phyloP scores from a whole-genome alignment of 2,113 vertebrate species.

The Telmatochromis sp. region DNA sequence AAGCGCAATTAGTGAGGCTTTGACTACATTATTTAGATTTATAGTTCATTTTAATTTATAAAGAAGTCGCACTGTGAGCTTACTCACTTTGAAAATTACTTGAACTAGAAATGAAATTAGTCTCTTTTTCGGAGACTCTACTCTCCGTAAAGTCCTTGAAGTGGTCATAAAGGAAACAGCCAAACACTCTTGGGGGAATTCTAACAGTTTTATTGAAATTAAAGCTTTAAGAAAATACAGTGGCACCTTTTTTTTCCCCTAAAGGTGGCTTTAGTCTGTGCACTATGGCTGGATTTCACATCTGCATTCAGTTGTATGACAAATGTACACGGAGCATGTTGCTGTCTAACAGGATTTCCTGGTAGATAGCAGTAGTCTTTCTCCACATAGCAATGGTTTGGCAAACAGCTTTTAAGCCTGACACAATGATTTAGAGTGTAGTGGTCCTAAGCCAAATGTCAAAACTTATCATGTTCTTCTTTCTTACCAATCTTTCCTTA shows the following conservation, averaged over 20 bases:
- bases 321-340: not conserved
- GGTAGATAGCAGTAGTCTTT: not conserved
- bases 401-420: not conserved
- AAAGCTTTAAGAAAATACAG: not conserved
- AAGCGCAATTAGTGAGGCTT: not conserved
- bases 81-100: not conserved
- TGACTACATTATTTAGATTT: not conserved
- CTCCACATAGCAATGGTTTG: not conserved
- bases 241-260: fast-evolving
- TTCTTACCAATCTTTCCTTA: not conserved
- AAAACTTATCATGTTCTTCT: not conserved
- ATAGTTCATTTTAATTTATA: not conserved
- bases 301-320: not conserved
- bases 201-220: not conserved
- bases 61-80: not conserved
- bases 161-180: not conserved
- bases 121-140: not conserved
- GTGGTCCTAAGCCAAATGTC: not conserved
- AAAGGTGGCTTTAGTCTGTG: not conserved
- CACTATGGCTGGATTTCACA: not conserved
- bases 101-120: not conserved
- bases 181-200: not conserved
- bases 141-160: not conserved
- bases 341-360: not conserved
- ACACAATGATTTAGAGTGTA: not conserved